Percentiles rank a stretch among this genome's conserved stretches.
Evolutionary conservation across 92 coral and sea anemone genomes (phyloP).

Genomic region (Diadumene lineata): DNA sequence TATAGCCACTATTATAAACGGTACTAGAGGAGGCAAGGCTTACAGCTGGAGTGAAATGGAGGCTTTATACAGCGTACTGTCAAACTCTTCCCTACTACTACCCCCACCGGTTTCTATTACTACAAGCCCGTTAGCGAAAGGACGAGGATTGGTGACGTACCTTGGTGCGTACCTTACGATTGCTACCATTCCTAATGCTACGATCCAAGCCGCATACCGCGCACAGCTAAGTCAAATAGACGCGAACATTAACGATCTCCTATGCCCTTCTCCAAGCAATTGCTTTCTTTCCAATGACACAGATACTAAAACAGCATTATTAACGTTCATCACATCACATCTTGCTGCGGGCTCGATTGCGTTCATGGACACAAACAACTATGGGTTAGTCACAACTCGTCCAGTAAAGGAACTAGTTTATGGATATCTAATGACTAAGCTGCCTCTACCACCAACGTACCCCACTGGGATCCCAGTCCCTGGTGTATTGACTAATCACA

Average conservation of each 20-base stretch:
- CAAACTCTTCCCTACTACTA: conserved; percentile 36
- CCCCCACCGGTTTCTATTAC: conserved; percentile 31
- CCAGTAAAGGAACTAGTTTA: conserved; percentile 63
- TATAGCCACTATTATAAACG: conserved; percentile 8
- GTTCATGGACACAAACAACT: conserved; percentile 46
- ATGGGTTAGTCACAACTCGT: conserved; percentile 68
- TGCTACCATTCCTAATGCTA: neutral
- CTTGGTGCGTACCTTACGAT: conserved; percentile 13
- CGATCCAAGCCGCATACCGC: conserved; percentile 1
- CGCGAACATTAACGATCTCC: conserved; percentile 6
- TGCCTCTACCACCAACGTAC: conserved; percentile 43
- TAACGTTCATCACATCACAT: conserved; percentile 39
- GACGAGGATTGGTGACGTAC: conserved; percentile 43
- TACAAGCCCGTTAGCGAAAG: conserved; percentile 24
- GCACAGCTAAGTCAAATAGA: neutral
- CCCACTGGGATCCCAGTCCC: conserved; percentile 51
- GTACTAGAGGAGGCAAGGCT: conserved; percentile 3
- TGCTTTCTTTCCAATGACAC: conserved; percentile 41
- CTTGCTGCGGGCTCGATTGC: conserved; percentile 43
- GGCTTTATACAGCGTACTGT: conserved; percentile 70
- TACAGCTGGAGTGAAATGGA: conserved; percentile 53
- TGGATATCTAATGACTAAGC: conserved; percentile 71
- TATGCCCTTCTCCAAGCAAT: conserved; percentile 49
- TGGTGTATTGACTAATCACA: conserved; percentile 55
- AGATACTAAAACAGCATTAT: conserved; percentile 10